Percentiles rank a stretch among this genome's conserved stretches.
These are phyloP conservation scores for Sebastes wilsoni DNA, from an alignment of 2,797 vertebrate genomes.

Conservation along the genomic window DNA sequence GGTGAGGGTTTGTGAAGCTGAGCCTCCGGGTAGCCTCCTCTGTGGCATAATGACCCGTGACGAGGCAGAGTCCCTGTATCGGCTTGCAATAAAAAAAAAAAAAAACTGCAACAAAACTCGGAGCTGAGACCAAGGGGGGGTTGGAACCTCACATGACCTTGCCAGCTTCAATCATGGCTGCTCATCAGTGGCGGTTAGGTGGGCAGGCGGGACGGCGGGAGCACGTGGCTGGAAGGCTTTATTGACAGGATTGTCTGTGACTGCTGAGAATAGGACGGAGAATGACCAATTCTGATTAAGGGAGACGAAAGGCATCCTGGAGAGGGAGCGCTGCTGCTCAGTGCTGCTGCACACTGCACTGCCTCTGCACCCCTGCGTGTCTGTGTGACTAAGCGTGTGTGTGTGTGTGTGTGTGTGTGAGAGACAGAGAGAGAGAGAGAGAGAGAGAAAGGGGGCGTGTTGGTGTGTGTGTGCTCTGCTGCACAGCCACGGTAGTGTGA, in stretches of 20 bases:
- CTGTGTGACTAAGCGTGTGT: slow-evolving; percentile 63
- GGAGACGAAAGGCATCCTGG: slow-evolving; percentile 65
- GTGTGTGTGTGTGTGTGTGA: slow-evolving; percentile 14
- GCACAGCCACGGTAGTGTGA: slow-evolving; percentile 83
- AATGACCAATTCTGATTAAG: slow-evolving; percentile 62
- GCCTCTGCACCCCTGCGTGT: slow-evolving; percentile 75
- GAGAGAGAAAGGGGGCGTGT: slow-evolving; percentile 79
- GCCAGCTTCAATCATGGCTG: slow-evolving; percentile 72
- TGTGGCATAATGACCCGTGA: slow-evolving; percentile 73
- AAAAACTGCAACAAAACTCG: slow-evolving; percentile 37
- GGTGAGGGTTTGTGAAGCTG: slow-evolving; percentile 62
- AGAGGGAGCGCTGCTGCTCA: slow-evolving; percentile 65
- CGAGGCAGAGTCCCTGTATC: slow-evolving; percentile 57
- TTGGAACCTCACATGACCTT: slow-evolving; percentile 80
- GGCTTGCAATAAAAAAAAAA: slow-evolving; percentile 46
- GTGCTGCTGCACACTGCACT: slow-evolving; percentile 73
- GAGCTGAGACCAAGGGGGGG: slow-evolving; percentile 31
- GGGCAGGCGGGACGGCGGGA: slow-evolving; percentile 37
- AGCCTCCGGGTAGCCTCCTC: slow-evolving; percentile 62
- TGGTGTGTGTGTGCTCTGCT: slow-evolving; percentile 84
- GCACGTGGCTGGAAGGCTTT: slow-evolving; percentile 38
- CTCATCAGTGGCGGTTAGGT: slow-evolving; percentile 58
- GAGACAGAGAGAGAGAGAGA: slow-evolving; percentile 36
- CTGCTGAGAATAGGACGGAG: slow-evolving; percentile 57
- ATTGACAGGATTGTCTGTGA: slow-evolving; percentile 62